Evolutionary conservation across 2,888 invertebrate genomes (phyloP), one percentile per base, ranked within the genome.

Genomic region (Heliconius hortense): DNA sequence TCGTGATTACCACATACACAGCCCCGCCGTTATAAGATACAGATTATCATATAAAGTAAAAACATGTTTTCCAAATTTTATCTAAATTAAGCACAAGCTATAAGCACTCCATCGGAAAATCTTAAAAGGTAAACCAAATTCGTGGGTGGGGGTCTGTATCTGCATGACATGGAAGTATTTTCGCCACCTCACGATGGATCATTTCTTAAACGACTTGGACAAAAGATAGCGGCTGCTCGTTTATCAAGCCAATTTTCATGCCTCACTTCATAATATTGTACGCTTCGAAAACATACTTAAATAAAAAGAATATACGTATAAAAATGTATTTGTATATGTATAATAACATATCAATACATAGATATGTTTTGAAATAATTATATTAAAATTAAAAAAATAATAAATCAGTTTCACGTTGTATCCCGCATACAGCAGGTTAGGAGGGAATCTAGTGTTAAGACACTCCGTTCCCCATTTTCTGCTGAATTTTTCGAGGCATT

Each of bases 181-280:
- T 79, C 59, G 76, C 75, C 66, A 73, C 66, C 73, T 77, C 79
- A 79, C 69, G 76, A 76, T 72, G 69, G 76, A 79, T 76, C 76
- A 75, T 76, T 77, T 66, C 76, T 76, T 78, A 79, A 79, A 79
- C 77, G 78, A 77, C 76, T 78, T 79, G 79, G 74, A 79, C 77
- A 79, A 79, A 77, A 79, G 79, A 79, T 79, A 79, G 68, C 75
- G 76, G 62, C 64, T 24, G 72, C 77, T 76, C 79, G 74, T 79
- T 78, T 77, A 79, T 77, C 77, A 79, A 78, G 73, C 73, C 76
- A 77, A 76, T 78, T 76, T 69, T 72, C 72, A 72, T 68, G 75
- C 76, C 72, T 72, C 77, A 75, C 75, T 78, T 77, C 77, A 78
- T 79, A 77, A 77, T 73, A 73, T 68, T 73, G 72, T 73, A 60